Conservation (phyloP, 2,113 vertebrate species). For the Aplodontia rufa region DNA sequence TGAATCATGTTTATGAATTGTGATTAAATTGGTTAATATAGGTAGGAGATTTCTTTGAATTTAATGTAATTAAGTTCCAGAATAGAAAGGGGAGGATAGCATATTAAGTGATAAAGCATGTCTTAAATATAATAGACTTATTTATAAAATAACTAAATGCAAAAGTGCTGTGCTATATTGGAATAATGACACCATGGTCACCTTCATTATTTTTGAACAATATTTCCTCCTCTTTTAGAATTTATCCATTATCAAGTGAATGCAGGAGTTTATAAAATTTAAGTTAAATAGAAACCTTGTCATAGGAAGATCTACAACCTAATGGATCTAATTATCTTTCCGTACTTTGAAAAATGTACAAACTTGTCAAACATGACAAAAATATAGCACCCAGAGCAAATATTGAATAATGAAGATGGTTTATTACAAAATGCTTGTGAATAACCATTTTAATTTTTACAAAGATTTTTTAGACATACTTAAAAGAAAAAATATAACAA, state of each 20-base stretch:
- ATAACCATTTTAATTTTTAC: conserved; percentile 20
- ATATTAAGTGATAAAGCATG: not conserved
- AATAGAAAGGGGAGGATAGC: not conserved
- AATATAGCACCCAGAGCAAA: conserved; percentile 28
- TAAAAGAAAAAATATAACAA: not conserved
- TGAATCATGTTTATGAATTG: not conserved
- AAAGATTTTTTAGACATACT: not conserved
- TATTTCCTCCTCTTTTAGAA: not conserved
- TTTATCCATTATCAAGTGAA: not conserved
- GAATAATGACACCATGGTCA: not conserved
- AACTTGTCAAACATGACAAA: not conserved
- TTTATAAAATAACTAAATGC: conserved; percentile 8
- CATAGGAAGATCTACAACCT: conserved; percentile 34
- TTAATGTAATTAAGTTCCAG: not conserved
- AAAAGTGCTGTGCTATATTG: not conserved
- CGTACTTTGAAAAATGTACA: conserved; percentile 36
- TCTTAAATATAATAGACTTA: not conserved
- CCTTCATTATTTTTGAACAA: not conserved
- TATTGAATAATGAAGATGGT: conserved; percentile 47
- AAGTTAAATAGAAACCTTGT: conserved; percentile 15
- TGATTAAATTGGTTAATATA: not conserved
- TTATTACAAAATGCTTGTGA: conserved; percentile 28
- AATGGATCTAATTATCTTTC: conserved; percentile 31
- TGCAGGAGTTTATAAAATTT: not conserved
- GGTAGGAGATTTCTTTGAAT: not conserved